phyloP scores from a whole-genome alignment of 2,888 invertebrate genomes.

The Chaitophorus viminalis region DNA sequence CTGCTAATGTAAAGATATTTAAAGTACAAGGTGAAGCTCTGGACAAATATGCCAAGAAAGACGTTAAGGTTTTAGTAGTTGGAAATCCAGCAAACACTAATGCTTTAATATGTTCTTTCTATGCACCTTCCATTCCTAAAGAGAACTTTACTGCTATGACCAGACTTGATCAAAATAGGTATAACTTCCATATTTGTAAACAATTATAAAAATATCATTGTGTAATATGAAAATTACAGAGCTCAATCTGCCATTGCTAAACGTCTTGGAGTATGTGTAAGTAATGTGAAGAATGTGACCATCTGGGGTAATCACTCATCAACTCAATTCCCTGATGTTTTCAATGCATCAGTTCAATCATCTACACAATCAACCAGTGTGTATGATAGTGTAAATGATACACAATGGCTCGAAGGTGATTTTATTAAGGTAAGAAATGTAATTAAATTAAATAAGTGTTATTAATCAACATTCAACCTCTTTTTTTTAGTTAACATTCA shows the following conservation, averaged over 20 bases:
- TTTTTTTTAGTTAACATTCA: too few species aligned
- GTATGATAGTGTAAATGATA: slow-evolving; percentile 80
- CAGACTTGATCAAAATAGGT: slow-evolving; percentile 90
- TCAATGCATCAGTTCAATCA: slow-evolving; percentile 74
- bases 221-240: slow-evolving; percentile 68
- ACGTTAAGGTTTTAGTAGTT: slow-evolving; percentile 95
- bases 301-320: slow-evolving; percentile 99
- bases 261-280: slow-evolving; percentile 71
- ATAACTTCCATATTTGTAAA: neutral
- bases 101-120: slow-evolving; percentile 93
- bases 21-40: slow-evolving; percentile 95
- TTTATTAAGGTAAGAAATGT: slow-evolving; percentile 78
- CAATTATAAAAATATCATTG: neutral
- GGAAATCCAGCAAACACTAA: slow-evolving; percentile 99
- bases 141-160: slow-evolving; percentile 99
- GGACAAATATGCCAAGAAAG: slow-evolving; percentile 88
- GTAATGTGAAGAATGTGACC: slow-evolving; percentile 86
- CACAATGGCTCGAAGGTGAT: slow-evolving; percentile 79
- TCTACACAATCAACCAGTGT: slow-evolving; percentile 73
- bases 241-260: slow-evolving; percentile 88
- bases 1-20: slow-evolving; percentile 98
- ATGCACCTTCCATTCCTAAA: slow-evolving; percentile 94
- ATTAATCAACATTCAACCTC: too few species aligned
- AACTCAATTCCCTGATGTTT: slow-evolving; percentile 96
- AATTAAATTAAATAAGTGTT: neutral